Evolutionary conservation across 2,113 vertebrate species (phyloP), one percentile per base, ranked within the genome.

Genomic region (Scortum barcoo): DNA sequence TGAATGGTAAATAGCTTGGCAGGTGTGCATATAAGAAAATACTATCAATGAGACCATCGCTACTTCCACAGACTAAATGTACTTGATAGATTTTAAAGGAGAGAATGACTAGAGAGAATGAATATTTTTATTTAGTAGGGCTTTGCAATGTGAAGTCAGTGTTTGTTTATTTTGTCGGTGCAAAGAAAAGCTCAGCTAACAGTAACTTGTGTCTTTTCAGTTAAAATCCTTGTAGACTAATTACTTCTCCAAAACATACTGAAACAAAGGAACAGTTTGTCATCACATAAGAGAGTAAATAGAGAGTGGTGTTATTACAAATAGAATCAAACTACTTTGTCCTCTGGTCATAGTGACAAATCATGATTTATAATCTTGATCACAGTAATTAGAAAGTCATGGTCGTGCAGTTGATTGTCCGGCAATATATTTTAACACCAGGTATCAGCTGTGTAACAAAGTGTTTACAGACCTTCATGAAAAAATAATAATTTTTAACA

Each of bases 1-100:
- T 73, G 76, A 80, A 71, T 66, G 63, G 42, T 58, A 11, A 48
- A 57, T 65, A 57, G 38, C 53, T 76, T 73, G 54, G 69, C 60
- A 26, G 3, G 40, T 11, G 24, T 8, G 11, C 42, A 24, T 58
- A 12, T 28, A 12, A n/a, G 38, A 72, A 61, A 58, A 40, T 38
- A 20, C 48, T 40, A 17, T 51, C 20, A 75, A 2, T 69, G 63
- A 77, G 40, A 60, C 24, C 30, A 16, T 30, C 20, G 10, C 10
- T 24, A 53, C 56, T 70, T 58, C 3, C 33, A 24, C 4, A 28
- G 40, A 54, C 20, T 50, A 46, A 2, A 54, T 10, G 19, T 42
- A 19, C 20, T 48, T 46, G 4, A 22, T 28, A 20, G 7, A 62
- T n/a, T 54, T 7, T 20, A 61, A 63, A 80, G 28, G 28, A 67